Evolutionary conservation across 2,888 invertebrate species (phyloP), one percentile per base, ranked within the genome.

Genomic region (Baccha elongata): DNA sequence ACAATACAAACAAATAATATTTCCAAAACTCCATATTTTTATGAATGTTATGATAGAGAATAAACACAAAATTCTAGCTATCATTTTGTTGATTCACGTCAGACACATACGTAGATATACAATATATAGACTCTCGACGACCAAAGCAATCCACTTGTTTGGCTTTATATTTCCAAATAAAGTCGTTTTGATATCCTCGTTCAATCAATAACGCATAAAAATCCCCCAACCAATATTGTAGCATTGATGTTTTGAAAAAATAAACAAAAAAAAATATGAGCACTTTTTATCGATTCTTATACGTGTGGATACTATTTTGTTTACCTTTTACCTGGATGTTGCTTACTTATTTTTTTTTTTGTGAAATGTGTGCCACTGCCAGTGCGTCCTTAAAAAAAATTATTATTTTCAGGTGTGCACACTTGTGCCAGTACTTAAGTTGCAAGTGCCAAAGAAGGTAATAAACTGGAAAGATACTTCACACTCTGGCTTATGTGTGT

Each of bases 331-430:
- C 0, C 15, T 29, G 23, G 23, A n/a, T n/a, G 17, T 3, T 13
- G 10, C 5, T 37, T 1, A 4, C 2, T 10, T 32, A 37, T 37
- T 6, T 4, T 37, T 19, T n/a, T 23, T 40, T 10, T 23, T 40
- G 2, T 58, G 55, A 2, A 40, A 58, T 55, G 3, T 40, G n/a
- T 40, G n/a, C 11, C 40, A n/a, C 37, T 35, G 53, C 35, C 53
- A 35, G 13, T 10, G 15, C 21, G 13, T 40, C 40, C 55, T 58
- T 55, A 55, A 37, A 37, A 53, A 53, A 52, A 53, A 58, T 15
- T 40, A 58, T 58, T 21, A 40, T 23, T 40, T 58, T 58, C 55
- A 58, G 55, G 55, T 58, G 55, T 58, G 23, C 13, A 23, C 55
- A 40, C 55, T 58, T 58, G 40, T 40, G 55, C 4, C 11, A 40